Conservation (phyloP, 2,113 vertebrate genomes). For the Muntiacus reevesi region DNA sequence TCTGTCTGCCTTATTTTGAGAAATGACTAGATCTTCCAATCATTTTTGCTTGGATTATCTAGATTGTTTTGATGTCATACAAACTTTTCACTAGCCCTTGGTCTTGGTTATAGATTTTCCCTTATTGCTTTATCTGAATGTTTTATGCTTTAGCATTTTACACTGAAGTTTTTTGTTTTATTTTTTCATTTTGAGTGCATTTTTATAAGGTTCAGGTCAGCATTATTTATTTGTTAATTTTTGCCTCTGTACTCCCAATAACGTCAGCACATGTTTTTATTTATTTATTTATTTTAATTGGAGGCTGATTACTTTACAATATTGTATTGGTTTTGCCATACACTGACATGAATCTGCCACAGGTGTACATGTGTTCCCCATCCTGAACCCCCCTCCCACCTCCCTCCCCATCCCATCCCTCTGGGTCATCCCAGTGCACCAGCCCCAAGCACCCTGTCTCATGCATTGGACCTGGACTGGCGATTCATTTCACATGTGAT, state of each 20-base stretch:
- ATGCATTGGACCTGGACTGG: too few relatives aligned
- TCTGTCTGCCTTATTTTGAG: not conserved
- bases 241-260: not conserved
- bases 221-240: not conserved
- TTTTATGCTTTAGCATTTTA: not conserved
- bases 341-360: too few relatives aligned
- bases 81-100: not conserved
- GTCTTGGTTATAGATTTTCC: not conserved
- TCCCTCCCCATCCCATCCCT: too few relatives aligned
- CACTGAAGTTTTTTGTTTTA: not conserved
- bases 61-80: not conserved
- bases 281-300: too few relatives aligned
- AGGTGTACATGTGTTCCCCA: too few relatives aligned
- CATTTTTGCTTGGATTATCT: not conserved
- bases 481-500: too few relatives aligned
- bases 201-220: not conserved
- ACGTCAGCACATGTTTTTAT: not conserved
- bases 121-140: not conserved
- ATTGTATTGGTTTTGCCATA: too few relatives aligned
- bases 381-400: too few relatives aligned
- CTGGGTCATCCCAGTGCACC: too few relatives aligned
- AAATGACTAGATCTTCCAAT: not conserved
- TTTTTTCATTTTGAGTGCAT: not conserved
- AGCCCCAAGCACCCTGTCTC: too few relatives aligned
- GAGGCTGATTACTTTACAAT: too few relatives aligned